Conservation (phyloP, 30 jellyfish, hydroid and myxozoan genomes). For the Nemopilema nomurai region DNA sequence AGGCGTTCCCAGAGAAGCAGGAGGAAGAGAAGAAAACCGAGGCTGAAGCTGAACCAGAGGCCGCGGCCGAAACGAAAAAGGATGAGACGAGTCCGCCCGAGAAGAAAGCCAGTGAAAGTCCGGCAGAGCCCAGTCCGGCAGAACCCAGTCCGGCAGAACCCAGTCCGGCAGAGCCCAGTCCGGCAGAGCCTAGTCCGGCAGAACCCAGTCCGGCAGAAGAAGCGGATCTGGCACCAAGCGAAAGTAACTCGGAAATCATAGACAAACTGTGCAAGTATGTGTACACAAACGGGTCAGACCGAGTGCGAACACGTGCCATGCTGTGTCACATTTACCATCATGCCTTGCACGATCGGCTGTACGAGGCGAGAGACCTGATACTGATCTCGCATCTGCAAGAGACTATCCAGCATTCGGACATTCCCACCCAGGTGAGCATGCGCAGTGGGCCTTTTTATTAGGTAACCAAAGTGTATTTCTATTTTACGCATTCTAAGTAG, state of each 20-base stretch:
- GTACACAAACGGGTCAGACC: slow-evolving; percentile 93
- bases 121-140: too few species aligned
- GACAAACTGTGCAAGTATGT: slow-evolving; percentile 83
- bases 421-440: slow-evolving; percentile 97
- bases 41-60: slow-evolving; percentile 25
- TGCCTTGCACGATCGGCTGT: slow-evolving; percentile 98
- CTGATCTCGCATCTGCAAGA: slow-evolving; percentile 96
- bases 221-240: slow-evolving; percentile 24
- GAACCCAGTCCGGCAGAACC: too few species aligned
- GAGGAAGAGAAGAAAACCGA: slow-evolving; percentile 4
- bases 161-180: too few species aligned
- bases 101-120: not conserved
- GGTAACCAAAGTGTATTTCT: too few species aligned
- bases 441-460: too few species aligned
- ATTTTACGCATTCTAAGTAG: slow-evolving; percentile 45
- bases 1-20: slow-evolving; percentile 17
- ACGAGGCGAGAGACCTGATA: slow-evolving; percentile 98
- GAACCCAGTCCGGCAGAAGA: slow-evolving; percentile 29
- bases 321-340: slow-evolving; percentile 98
- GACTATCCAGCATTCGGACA: slow-evolving; percentile 93
- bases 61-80: slow-evolving; percentile 49
- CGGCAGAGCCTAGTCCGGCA: too few species aligned
- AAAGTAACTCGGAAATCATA: slow-evolving; percentile 69
- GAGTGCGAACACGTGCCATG: slow-evolving; percentile 98
- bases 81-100: slow-evolving; percentile 23